A percentile compares a stretch with the other conserved stretches of the same genome.
These are phyloP conservation scores for Camelus bactrianus DNA, from an alignment of 2,113 vertebrate genomes.

Conservation along the genomic window DNA sequence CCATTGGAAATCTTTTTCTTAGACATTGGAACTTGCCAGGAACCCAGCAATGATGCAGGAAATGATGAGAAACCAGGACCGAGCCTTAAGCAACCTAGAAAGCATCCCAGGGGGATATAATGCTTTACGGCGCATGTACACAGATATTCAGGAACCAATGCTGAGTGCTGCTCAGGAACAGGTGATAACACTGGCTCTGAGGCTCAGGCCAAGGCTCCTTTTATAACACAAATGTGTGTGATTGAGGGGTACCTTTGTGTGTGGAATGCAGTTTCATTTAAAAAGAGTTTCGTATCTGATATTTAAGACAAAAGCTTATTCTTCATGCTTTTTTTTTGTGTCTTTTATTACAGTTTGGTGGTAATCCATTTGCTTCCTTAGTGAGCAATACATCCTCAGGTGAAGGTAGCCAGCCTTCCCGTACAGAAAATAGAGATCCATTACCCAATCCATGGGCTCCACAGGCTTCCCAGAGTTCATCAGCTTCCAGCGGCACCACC, in stretches of 20 bases:
- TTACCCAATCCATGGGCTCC: constrained; percentile 92
- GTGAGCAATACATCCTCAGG: constrained; percentile 87
- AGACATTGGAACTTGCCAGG: constrained; percentile 92
- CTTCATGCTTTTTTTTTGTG: not conserved
- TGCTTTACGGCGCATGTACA: constrained; percentile 91
- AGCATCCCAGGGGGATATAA: constrained; percentile 92
- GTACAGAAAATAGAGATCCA: constrained; percentile 92
- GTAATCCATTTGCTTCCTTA: constrained; percentile 92
- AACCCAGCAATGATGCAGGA: constrained; percentile 94
- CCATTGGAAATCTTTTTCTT: constrained; percentile 70
- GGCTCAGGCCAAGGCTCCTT: not conserved
- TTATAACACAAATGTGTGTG: not conserved
- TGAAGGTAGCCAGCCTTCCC: constrained; percentile 89
- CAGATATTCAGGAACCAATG: constrained; percentile 92
- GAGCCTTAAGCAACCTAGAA: constrained; percentile 92
- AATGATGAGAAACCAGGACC: constrained; percentile 93
- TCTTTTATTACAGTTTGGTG: constrained; percentile 89
- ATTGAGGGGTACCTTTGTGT: not conserved
- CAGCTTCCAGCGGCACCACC: constrained; percentile 66
- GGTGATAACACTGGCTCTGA: constrained; percentile 77
- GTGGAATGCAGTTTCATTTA: not conserved
- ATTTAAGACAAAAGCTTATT: constrained; percentile 25
- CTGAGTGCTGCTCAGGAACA: constrained; percentile 91
- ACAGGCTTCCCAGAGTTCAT: constrained; percentile 84
- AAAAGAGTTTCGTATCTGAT: not conserved